Conservation (phyloP, 1,140 invertebrate genomes). For the Scaptodrosophila lebanonensis region DNA sequence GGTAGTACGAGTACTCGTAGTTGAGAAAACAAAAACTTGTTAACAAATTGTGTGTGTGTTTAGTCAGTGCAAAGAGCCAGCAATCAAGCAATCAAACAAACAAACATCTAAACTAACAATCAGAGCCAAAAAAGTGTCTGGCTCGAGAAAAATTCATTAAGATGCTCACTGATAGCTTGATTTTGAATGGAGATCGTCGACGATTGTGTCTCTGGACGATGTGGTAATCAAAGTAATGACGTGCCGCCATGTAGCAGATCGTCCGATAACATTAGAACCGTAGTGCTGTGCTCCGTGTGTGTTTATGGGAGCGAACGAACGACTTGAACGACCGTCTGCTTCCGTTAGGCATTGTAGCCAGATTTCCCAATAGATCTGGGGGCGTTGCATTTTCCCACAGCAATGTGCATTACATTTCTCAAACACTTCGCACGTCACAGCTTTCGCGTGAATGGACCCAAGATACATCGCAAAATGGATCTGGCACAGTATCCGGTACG, state of each 20-base stretch:
- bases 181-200: constrained; percentile 35
- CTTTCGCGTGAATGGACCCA: constrained; percentile 83
- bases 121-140: too few relatives aligned
- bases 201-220: constrained; percentile 1
- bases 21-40: constrained; percentile 63
- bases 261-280: constrained; percentile 35
- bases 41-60: constrained; percentile 62
- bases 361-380: constrained; percentile 26
- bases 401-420: constrained; percentile 29
- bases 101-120: too few relatives aligned
- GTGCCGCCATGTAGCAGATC: constrained; percentile 39
- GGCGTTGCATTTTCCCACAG: constrained; percentile 11
- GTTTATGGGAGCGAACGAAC: constrained; percentile 29
- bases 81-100: too few relatives aligned
- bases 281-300: too few relatives aligned
- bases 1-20: too few relatives aligned
- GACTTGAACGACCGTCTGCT: constrained; percentile 16
- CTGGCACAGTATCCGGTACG: constrained; percentile 82
- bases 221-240: constrained; percentile 53
- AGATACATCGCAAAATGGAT: constrained; percentile 83
- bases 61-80: constrained; percentile 12
- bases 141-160: constrained; percentile 38
- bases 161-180: constrained; percentile 49
- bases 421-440: constrained; percentile 43
- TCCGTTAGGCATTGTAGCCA: constrained; percentile 11